phyloP scores from a whole-genome alignment of 2,888 invertebrate genomes.

The Allophyes oxyacanthae region DNA sequence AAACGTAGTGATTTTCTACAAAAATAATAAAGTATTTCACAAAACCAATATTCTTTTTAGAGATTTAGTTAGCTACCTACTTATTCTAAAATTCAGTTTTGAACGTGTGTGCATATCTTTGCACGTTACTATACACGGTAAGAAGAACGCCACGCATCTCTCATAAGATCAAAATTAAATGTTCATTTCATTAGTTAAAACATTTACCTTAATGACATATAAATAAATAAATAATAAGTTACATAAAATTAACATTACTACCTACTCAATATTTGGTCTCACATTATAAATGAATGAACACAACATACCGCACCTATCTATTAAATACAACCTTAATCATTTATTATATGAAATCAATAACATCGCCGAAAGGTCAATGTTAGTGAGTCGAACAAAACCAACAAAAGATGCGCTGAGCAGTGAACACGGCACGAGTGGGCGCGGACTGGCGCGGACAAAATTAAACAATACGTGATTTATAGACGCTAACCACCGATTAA shows the following conservation, averaged over 20 bases:
- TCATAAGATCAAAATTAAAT: slow-evolving; percentile 13
- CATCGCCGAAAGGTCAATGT: slow-evolving; percentile 31
- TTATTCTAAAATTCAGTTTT: too few relatives aligned
- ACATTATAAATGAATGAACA: slow-evolving; percentile 6
- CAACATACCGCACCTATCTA: slow-evolving; percentile 17
- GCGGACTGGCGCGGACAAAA: slow-evolving; percentile 5
- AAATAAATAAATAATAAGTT: too few relatives aligned
- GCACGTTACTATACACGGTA: too few relatives aligned
- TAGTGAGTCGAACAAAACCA: slow-evolving; percentile 32
- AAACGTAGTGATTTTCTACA: too few relatives aligned
- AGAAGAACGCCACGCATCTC: slow-evolving; percentile 12
- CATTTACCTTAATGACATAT: slow-evolving; percentile 8
- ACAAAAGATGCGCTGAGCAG: slow-evolving; percentile 17
- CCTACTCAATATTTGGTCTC: too few relatives aligned
- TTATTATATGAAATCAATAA: slow-evolving; percentile 10
- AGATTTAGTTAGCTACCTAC: too few relatives aligned
- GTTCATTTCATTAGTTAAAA: background rate
- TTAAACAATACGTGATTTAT: slow-evolving; percentile 29
- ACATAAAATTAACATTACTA: slow-evolving; percentile 1
- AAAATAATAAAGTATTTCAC: too few relatives aligned
- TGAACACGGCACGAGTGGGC: slow-evolving; percentile 25
- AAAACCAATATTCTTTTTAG: too few relatives aligned
- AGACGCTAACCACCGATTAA: slow-evolving; percentile 10
- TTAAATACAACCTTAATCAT: slow-evolving; percentile 13
- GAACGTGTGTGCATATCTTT: too few relatives aligned